These are phyloP conservation scores for Phoenoteleia sp. DNA, from an alignment of 2,888 invertebrate genomes.

Conservation along the genomic window DNA sequence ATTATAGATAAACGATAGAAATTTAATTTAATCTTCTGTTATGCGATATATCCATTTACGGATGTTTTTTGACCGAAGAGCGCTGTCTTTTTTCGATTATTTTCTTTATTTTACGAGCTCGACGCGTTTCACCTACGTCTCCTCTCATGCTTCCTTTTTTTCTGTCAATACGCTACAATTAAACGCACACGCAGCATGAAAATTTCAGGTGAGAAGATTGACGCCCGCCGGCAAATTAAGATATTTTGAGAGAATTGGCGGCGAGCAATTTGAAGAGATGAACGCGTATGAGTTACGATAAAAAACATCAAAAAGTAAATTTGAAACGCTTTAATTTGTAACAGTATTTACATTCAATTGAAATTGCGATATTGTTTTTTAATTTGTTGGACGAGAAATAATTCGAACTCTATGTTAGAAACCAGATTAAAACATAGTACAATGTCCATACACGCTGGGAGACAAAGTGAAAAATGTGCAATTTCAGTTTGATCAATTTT, in stretches of 20 bases:
- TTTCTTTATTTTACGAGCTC: slow-evolving; percentile 36
- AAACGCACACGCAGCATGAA: slow-evolving; percentile 46
- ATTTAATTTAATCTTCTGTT: slow-evolving; percentile 38
- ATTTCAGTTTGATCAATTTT: too few species aligned
- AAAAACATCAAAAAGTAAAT: too few species aligned
- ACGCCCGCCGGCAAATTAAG: slow-evolving; percentile 48
- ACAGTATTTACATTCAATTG: too few species aligned
- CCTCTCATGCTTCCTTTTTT: slow-evolving; percentile 11
- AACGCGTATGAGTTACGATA: not conserved
- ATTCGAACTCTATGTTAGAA: too few species aligned
- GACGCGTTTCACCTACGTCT: slow-evolving; percentile 29
- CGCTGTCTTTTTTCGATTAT: slow-evolving; percentile 18
- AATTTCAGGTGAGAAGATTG: slow-evolving; percentile 54
- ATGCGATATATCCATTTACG: slow-evolving; percentile 37
- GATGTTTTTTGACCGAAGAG: slow-evolving; percentile 20
- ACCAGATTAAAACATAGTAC: too few species aligned
- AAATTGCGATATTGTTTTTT: too few species aligned
- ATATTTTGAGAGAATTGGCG: slow-evolving; percentile 44
- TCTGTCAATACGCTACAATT: slow-evolving; percentile 35
- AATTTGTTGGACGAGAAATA: too few species aligned
- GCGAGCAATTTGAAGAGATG: slow-evolving; percentile 9
- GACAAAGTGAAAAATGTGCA: too few species aligned
- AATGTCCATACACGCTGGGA: too few species aligned
- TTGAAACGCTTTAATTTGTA: too few species aligned
- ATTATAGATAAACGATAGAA: slow-evolving; percentile 39